phyloP scores from a whole-genome alignment of 2,888 invertebrate species.

The Druceiella hillmani region DNA sequence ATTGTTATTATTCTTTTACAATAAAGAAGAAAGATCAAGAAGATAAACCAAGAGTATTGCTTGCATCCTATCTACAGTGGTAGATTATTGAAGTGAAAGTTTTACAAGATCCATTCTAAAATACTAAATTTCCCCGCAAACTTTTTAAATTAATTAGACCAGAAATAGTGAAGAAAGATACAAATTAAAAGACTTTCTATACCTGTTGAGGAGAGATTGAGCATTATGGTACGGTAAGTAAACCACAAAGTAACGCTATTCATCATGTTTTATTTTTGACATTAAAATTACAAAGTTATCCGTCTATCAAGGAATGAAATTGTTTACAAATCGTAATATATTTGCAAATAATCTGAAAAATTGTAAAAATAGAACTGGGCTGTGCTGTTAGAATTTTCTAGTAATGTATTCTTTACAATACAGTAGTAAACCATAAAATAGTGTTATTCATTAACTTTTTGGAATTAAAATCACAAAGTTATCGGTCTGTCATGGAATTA shows the following conservation, averaged over 20 bases:
- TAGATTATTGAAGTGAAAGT: neutral
- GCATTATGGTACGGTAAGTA: neutral
- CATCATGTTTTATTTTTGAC: neutral
- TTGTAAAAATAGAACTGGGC: neutral
- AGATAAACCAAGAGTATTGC: neutral
- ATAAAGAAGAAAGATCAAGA: neutral
- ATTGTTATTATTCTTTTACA: neutral
- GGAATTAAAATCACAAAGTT: slow-evolving; percentile 1
- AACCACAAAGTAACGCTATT: neutral
- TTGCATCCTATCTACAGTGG: neutral
- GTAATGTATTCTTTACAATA: too few species aligned
- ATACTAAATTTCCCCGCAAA: neutral
- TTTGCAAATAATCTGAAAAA: neutral
- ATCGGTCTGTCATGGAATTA: neutral
- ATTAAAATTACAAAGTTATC: neutral
- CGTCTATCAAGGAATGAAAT: neutral
- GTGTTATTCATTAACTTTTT: neutral
- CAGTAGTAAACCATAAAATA: neutral
- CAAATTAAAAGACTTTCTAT: neutral
- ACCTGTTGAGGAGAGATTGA: neutral
- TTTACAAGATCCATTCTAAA: neutral
- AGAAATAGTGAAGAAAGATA: neutral
- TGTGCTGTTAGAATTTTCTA: neutral
- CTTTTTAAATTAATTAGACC: neutral
- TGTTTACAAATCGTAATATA: neutral